phyloP scores from a whole-genome alignment of 2,797 vertebrate genomes.

The Thalassophryne amazonica region DNA sequence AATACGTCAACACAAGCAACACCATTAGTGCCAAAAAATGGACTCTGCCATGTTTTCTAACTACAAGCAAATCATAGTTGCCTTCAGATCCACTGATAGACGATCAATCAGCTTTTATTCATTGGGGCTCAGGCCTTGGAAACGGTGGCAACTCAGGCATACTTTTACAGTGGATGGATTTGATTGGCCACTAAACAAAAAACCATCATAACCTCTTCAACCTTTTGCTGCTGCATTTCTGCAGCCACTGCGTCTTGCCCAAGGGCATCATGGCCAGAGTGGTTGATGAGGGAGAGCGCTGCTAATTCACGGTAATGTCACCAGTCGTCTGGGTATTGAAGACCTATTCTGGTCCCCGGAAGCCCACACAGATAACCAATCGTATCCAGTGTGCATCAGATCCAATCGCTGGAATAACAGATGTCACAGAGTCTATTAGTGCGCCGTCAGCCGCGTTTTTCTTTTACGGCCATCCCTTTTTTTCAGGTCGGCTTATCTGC shows the following conservation, averaged over 20 bases:
- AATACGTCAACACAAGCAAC: conserved; percentile 61
- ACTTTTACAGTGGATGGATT: conserved; percentile 11
- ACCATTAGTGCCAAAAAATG: conserved; percentile 75
- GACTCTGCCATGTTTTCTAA: conserved; percentile 64
- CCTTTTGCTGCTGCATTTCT: neutral
- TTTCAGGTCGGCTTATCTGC: conserved; percentile 5
- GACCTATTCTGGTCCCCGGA: conserved; percentile 8
- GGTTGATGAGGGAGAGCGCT: neutral
- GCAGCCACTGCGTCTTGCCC: conserved; percentile 10
- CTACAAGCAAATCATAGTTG: conserved; percentile 70
- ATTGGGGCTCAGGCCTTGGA: conserved; percentile 56
- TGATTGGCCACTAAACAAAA: conserved; percentile 18
- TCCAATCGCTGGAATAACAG: conserved; percentile 12
- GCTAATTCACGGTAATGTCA: conserved; percentile 12
- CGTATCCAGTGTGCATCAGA: conserved; percentile 6
- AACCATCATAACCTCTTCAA: conserved; percentile 5
- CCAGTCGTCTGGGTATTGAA: conserved; percentile 11
- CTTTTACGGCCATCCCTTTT: neutral
- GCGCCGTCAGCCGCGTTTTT: neutral
- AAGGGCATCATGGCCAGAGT: conserved; percentile 25
- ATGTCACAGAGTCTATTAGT: conserved; percentile 2
- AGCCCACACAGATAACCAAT: conserved; percentile 13
- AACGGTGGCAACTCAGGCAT: conserved; percentile 48
- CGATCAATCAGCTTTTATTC: conserved; percentile 70
- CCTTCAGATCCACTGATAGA: conserved; percentile 69